Percentiles rank a stretch among this genome's conserved stretches.
phyloP scores from a whole-genome alignment of 2,113 vertebrate species.

The Cinclus mexicanus region DNA sequence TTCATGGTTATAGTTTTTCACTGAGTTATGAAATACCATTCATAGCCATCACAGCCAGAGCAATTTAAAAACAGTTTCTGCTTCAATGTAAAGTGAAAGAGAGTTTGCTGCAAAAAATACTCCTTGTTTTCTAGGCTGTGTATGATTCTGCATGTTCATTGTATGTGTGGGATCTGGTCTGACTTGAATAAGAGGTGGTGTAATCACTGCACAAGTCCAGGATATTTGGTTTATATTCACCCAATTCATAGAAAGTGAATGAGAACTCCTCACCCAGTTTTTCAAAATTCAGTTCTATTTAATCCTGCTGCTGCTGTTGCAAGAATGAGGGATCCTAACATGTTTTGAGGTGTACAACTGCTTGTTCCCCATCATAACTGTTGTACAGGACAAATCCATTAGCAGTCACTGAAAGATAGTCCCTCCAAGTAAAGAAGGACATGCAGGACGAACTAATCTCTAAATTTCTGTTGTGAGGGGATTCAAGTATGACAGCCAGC shows the following conservation, averaged over 20 bases:
- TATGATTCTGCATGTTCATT: background rate
- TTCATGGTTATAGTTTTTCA: background rate
- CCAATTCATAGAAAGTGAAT: background rate
- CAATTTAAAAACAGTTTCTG: background rate
- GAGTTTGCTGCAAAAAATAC: background rate
- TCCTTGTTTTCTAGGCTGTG: background rate
- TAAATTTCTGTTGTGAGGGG: background rate
- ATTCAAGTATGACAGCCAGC: background rate
- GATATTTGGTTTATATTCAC: background rate
- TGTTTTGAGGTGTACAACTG: background rate
- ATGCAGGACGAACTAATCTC: background rate
- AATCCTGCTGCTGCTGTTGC: background rate
- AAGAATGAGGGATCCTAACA: background rate
- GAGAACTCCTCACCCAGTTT: background rate
- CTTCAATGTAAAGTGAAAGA: constrained; percentile 33
- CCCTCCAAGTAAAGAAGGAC: background rate
- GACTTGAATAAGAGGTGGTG: background rate
- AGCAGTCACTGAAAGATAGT: background rate
- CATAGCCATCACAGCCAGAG: background rate
- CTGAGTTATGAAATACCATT: constrained; percentile 7
- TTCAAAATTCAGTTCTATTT: background rate
- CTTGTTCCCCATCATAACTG: background rate
- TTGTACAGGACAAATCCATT: background rate
- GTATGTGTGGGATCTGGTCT: background rate
- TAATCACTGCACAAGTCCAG: background rate